Conservation (phyloP, 2,797 vertebrate genomes). For the Diplodus sargus region DNA sequence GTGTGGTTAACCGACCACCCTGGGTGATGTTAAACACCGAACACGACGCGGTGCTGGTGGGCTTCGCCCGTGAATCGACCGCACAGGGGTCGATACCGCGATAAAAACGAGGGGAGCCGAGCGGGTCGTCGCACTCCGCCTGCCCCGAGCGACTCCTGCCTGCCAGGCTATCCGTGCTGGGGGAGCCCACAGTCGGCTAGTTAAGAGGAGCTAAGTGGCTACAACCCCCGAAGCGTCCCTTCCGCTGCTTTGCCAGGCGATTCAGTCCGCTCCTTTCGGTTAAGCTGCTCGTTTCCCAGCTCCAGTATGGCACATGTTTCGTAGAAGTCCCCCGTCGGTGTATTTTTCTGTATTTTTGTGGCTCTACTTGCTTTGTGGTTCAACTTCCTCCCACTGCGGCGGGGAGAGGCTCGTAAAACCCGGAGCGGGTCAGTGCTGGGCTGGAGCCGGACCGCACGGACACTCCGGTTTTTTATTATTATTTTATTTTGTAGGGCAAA, state of each 20-base stretch:
- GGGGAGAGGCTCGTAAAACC: conserved; percentile 70
- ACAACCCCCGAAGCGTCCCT: not conserved
- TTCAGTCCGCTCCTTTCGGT: not conserved
- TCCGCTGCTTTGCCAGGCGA: not conserved
- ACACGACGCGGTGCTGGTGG: not conserved
- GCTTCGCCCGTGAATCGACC: not conserved
- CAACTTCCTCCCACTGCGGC: conserved; percentile 87
- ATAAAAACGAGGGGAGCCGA: conserved; percentile 4
- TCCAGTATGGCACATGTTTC: conserved; percentile 38
- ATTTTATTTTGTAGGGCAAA: not conserved
- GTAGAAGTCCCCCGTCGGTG: not conserved
- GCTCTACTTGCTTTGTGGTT: conserved; percentile 72
- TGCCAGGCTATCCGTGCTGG: conserved; percentile 37
- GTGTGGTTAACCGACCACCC: not conserved
- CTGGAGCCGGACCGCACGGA: conserved; percentile 44
- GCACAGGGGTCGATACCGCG: not conserved
- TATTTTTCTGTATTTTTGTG: conserved; percentile 45
- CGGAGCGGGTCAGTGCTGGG: conserved; percentile 47
- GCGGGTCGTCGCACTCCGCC: conserved; percentile 41
- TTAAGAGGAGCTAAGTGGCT: not conserved
- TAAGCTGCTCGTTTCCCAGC: not conserved
- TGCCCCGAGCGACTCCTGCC: conserved; percentile 39
- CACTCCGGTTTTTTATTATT: not conserved
- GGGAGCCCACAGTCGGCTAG: conserved; percentile 20
- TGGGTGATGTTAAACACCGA: rapidly evolving